phyloP scores from a whole-genome alignment of 2,888 invertebrate species.

The Biston betularia region DNA sequence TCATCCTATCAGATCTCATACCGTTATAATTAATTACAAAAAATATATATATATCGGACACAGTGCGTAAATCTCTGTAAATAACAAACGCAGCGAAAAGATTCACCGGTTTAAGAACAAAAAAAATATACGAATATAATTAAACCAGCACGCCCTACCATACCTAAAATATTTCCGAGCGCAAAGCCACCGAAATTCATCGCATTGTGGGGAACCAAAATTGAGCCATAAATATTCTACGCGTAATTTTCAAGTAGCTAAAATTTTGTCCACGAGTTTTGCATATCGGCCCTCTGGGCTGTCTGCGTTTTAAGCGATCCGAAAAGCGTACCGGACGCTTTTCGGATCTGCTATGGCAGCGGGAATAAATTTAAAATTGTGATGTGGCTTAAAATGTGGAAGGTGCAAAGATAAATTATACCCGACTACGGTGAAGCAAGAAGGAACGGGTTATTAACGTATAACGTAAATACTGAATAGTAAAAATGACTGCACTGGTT shows the following conservation, averaged over 20 bases:
- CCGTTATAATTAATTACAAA: too few relatives aligned
- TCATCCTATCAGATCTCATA: too few relatives aligned
- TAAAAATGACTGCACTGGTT: too few relatives aligned
- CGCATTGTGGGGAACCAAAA: conserved; percentile 69
- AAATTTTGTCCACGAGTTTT: conserved; percentile 58
- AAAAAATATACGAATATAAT: conserved; percentile 72
- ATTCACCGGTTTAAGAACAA: conserved; percentile 58
- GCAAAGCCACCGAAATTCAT: conserved; percentile 64
- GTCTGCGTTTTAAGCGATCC: conserved; percentile 49
- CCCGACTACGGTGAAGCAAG: too few relatives aligned
- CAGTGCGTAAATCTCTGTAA: conserved; percentile 45
- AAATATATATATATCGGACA: conserved; percentile 1
- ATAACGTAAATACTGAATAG: too few relatives aligned
- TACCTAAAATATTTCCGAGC: conserved; percentile 62
- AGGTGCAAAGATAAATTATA: not conserved
- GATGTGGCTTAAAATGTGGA: conserved; percentile 6
- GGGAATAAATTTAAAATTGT: conserved; percentile 39
- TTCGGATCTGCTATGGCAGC: conserved; percentile 34
- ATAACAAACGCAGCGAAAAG: conserved; percentile 75
- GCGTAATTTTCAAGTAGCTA: conserved; percentile 70
- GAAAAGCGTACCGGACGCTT: conserved; percentile 29
- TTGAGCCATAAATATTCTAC: conserved; percentile 83
- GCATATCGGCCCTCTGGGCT: conserved; percentile 61
- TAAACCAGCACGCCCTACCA: conserved; percentile 69
- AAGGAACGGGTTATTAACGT: too few relatives aligned